phyloP scores from a whole-genome alignment of 37 sponge, comb jelly and placozoan genomes.

The Bolinopsis microptera region DNA sequence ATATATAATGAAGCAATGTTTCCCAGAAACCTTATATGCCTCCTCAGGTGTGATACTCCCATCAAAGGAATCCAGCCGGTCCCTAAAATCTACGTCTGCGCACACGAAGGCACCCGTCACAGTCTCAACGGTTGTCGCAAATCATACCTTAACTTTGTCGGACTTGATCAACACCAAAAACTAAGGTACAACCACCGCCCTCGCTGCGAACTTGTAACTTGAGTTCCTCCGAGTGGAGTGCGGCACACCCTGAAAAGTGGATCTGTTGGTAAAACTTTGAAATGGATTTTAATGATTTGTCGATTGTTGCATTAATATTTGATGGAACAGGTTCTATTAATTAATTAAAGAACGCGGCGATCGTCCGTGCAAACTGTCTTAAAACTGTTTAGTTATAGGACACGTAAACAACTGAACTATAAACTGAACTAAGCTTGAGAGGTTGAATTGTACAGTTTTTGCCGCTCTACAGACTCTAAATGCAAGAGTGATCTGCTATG shows the following conservation, averaged over 20 bases:
- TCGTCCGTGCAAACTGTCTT: neutral
- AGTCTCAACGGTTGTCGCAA: constrained; percentile 49
- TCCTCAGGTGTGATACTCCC: constrained; percentile 54
- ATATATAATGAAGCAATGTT: too few relatives aligned
- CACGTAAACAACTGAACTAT: neutral
- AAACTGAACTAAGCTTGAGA: neutral
- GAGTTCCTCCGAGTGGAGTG: neutral
- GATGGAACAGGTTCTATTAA: neutral
- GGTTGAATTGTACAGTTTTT: neutral
- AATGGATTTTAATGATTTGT: neutral
- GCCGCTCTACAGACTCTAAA: neutral
- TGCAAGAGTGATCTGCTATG: too few relatives aligned
- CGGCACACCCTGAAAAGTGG: neutral
- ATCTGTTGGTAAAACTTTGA: neutral
- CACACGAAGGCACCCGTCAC: constrained; percentile 57
- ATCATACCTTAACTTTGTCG: constrained; percentile 52
- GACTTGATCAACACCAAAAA: constrained; percentile 64
- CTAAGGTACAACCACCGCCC: constrained; percentile 42
- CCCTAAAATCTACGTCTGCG: constrained; percentile 62
- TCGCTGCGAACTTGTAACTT: neutral
- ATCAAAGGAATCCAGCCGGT: constrained; percentile 63
- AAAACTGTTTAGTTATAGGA: neutral
- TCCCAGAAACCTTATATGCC: too few relatives aligned
- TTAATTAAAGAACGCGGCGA: too few relatives aligned
- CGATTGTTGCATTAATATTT: neutral